Conservation (phyloP, 2,113 vertebrate genomes). For the Phodopus roborovskii region DNA sequence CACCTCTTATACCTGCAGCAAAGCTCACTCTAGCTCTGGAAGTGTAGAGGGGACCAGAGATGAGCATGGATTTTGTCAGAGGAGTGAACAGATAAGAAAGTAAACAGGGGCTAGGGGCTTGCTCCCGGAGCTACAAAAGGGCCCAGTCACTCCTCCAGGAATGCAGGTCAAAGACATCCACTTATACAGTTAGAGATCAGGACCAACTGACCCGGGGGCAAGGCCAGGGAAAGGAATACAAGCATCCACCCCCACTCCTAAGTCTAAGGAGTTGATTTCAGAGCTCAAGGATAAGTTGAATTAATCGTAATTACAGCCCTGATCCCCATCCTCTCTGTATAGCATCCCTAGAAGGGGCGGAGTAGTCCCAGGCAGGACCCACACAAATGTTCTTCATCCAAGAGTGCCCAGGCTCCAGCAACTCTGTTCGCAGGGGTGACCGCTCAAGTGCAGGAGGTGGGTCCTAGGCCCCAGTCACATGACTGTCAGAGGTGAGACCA, state of each 20-base stretch:
- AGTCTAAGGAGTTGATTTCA: slow-evolving; percentile 29
- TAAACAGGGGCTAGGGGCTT: neutral
- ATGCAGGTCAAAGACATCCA: neutral
- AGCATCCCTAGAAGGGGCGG: neutral
- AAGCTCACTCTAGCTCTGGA: neutral
- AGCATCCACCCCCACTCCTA: neutral
- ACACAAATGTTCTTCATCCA: neutral
- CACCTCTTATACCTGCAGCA: neutral
- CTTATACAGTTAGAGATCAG: neutral
- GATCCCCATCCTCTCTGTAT: neutral
- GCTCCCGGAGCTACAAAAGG: neutral
- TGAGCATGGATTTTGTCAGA: neutral
- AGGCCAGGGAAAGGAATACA: neutral
- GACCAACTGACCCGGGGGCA: neutral
- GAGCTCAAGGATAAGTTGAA: slow-evolving; percentile 52
- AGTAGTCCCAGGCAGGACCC: neutral
- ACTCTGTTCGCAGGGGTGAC: neutral
- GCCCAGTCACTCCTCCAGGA: neutral
- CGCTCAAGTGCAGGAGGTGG: neutral
- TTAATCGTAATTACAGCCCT: slow-evolving; percentile 62
- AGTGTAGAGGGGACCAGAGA: neutral
- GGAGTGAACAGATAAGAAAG: neutral
- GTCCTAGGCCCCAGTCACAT: neutral
- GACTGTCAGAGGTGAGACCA: neutral
- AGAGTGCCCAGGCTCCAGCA: neutral